A percentile compares a stretch with the other conserved stretches of the same genome.
Conservation (phyloP, 2,797 vertebrate species). For the Pelodytes ibericus region DNA sequence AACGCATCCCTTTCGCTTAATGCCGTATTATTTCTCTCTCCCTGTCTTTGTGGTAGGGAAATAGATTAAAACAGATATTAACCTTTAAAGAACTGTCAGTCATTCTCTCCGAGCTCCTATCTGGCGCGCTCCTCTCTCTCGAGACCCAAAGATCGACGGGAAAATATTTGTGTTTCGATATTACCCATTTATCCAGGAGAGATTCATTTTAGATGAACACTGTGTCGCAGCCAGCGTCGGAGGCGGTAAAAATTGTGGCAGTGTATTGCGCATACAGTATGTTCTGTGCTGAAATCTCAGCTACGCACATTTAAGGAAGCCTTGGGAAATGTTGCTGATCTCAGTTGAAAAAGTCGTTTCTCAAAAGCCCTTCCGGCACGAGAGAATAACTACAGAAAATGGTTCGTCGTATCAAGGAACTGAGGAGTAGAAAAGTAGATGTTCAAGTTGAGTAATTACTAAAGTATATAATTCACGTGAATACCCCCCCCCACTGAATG, state of each 20-base stretch:
- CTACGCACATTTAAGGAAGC: neutral
- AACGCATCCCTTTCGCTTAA: constrained; percentile 74
- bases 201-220: constrained; percentile 70
- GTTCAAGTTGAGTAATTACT: too few relatives aligned
- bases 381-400: too few relatives aligned
- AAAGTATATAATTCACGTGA: too few relatives aligned
- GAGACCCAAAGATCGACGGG: constrained; percentile 60
- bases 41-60: constrained; percentile 70
- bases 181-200: constrained; percentile 70
- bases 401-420: too few relatives aligned
- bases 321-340: neutral
- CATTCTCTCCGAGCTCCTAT: constrained; percentile 68
- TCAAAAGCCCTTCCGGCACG: too few relatives aligned
- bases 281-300: constrained; percentile 39
- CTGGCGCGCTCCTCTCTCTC: constrained; percentile 46
- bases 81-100: constrained; percentile 82
- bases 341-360: neutral
- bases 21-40: constrained; percentile 66
- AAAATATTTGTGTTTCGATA: constrained; percentile 76
- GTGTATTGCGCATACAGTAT: constrained; percentile 26
- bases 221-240: constrained; percentile 64
- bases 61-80: constrained; percentile 83
- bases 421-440: too few relatives aligned
- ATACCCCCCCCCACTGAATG: too few relatives aligned
- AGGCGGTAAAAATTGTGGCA: constrained; percentile 53